A percentile compares a stretch with the other conserved stretches of the same genome.
Evolutionary conservation across 2,797 vertebrate genomes (phyloP).

Genomic region (Balearica regulorum): DNA sequence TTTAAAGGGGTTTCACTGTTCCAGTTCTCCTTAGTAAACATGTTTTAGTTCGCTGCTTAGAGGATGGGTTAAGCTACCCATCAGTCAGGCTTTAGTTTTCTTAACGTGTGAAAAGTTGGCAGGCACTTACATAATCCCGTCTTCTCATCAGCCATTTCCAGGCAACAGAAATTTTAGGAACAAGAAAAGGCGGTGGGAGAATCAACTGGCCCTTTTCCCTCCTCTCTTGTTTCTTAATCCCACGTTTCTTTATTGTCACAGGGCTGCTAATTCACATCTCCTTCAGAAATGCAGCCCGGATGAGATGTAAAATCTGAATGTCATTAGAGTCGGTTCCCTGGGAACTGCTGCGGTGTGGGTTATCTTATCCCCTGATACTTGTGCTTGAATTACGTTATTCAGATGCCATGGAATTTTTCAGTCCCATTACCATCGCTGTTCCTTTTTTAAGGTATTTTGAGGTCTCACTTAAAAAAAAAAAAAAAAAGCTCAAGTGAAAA

Average conservation of each 20-base stretch:
- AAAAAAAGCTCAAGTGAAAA: not conserved
- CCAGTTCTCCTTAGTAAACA: not conserved
- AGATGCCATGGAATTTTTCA: not conserved
- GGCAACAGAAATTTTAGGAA: conserved; percentile 29
- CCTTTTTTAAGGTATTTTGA: conserved; percentile 1
- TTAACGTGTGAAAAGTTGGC: not conserved
- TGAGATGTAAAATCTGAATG: not conserved
- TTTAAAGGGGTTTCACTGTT: not conserved
- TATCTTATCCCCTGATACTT: not conserved
- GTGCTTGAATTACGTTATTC: not conserved
- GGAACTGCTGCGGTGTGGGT: not conserved
- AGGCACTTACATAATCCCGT: not conserved
- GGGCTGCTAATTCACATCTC: not conserved
- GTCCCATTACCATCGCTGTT: not conserved
- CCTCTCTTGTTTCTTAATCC: not conserved
- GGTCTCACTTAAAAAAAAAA: not conserved
- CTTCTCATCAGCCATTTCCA: conserved; percentile 48
- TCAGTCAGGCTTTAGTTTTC: conserved; percentile 43
- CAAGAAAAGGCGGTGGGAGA: not conserved
- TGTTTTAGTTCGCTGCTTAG: not conserved
- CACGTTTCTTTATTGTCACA: not conserved
- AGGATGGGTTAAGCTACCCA: conserved; percentile 14
- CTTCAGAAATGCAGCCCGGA: not conserved
- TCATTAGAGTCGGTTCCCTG: not conserved
- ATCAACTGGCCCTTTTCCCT: not conserved